Conservation (phyloP, 92 coral and sea anemone species). For the Epizoanthus fatuus region DNA sequence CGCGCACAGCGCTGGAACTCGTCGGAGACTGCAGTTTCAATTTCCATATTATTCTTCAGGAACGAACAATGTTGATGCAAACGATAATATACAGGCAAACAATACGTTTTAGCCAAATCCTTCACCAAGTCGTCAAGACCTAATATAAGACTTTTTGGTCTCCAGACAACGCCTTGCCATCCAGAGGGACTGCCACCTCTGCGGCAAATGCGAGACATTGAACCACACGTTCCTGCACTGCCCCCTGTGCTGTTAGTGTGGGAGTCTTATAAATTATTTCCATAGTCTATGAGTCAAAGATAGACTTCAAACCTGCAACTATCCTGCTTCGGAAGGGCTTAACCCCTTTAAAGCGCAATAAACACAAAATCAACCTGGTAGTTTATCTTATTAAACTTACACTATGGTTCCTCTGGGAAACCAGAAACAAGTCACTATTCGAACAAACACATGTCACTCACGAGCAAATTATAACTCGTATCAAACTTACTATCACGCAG, state of each 20-base stretch:
- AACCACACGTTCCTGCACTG: slow-evolving; percentile 2
- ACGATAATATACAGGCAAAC: too few species aligned
- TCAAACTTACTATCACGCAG: background rate
- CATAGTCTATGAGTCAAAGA: background rate
- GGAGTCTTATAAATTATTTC: background rate
- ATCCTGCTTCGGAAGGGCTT: background rate
- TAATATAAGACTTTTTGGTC: background rate
- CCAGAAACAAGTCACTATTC: background rate
- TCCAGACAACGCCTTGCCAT: background rate
- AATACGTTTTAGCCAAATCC: background rate
- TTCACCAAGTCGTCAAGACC: slow-evolving; percentile 18
- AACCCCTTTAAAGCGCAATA: background rate
- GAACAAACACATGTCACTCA: background rate
- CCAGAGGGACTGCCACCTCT: slow-evolving; percentile 9
- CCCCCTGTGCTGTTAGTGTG: background rate
- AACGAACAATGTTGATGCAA: too few species aligned
- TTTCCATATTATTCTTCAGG: too few species aligned
- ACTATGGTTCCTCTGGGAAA: background rate
- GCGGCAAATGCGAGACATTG: slow-evolving; percentile 11
- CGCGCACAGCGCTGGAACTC: too few species aligned
- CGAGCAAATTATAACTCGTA: background rate
- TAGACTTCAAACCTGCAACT: background rate
- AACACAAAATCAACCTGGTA: background rate
- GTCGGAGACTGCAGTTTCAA: too few species aligned
- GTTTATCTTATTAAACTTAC: background rate